Evolutionary conservation across 2,113 vertebrate genomes (phyloP).

Genomic region (Coreoperca whiteheadi): DNA sequence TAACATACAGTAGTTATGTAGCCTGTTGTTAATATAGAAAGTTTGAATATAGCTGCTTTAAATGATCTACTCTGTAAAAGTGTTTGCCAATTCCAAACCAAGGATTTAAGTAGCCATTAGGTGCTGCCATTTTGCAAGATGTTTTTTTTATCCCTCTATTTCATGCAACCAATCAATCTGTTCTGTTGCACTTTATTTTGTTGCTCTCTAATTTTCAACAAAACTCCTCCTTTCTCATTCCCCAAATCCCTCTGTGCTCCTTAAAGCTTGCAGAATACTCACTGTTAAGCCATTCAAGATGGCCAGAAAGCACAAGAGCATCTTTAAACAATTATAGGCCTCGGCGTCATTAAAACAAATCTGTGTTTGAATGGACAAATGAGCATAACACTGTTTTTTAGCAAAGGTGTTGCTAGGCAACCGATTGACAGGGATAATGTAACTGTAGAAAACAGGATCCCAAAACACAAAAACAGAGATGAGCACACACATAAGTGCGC

Average conservation of each 20-base stretch:
- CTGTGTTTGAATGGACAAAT: slow-evolving; percentile 45
- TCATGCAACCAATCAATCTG: slow-evolving; percentile 2
- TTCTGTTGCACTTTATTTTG: slow-evolving; percentile 25
- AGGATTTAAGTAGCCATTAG: background rate
- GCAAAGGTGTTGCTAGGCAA: slow-evolving; percentile 40
- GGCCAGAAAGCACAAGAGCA: slow-evolving; percentile 44
- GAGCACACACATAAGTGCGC: slow-evolving; percentile 1
- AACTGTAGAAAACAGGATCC: slow-evolving; percentile 28
- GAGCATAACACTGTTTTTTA: slow-evolving; percentile 23
- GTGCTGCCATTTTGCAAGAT: background rate
- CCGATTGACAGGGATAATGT: slow-evolving; percentile 25
- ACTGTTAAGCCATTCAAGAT: slow-evolving; percentile 53
- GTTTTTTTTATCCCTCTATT: background rate
- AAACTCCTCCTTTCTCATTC: slow-evolving; percentile 21
- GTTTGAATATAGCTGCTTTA: no score
- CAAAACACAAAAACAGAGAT: slow-evolving; percentile 48
- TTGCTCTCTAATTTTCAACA: slow-evolving; percentile 20
- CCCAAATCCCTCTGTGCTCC: slow-evolving; percentile 24
- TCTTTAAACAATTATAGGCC: slow-evolving; percentile 74
- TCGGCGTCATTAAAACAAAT: slow-evolving; percentile 45
- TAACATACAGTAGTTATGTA: no score
- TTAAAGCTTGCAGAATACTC: slow-evolving; percentile 47
- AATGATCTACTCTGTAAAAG: background rate
- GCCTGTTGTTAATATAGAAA: no score
- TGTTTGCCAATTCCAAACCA: background rate